Evolutionary conservation across 1,140 invertebrate genomes (phyloP), one percentile per base, ranked within the genome.

Genomic region (Pogonognathellus flavescens): DNA sequence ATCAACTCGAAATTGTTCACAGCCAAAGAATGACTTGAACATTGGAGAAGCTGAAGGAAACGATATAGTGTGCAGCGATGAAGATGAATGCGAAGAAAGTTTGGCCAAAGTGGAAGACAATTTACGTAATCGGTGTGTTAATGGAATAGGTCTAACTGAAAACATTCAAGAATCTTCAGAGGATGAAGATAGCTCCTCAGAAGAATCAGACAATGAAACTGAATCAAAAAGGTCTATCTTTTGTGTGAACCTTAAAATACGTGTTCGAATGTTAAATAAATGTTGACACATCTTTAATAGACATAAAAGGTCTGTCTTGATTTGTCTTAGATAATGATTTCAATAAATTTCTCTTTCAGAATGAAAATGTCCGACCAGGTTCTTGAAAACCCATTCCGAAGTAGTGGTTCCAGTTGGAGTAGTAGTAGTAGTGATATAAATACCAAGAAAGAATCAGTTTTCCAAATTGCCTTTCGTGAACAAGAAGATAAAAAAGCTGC

Each of bases 381-480:
- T n/a, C 18, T 80, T 11, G 72, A 80, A 7, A 80, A 80, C n/a
- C 72, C 72, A 50, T 80, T 80, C 25, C 72, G 72, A 5, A n/a
- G n/a, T 18, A 16, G 6, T 18, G 41, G 72, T 50, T 4, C 1
- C 3, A n/a, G n/a, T n/a, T n/a, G n/a, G n/a, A n/a, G n/a, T n/a
- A 13, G 3, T n/a, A n/a, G 10, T 13, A 9, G 5, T 9, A 20
- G 13, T 25, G 60, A 13, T 1, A 22, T 4, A 4, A 31, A 49
- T n/a, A 5, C 13, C 4, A 25, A 82, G 52, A 25, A 86, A 20
- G 84, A 87, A 1, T 87, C 87, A 14, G 87, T 87, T 16, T 87
- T 87, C 66, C 52, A 81, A 82, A 85, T 86, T 20, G 66, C 70
- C 7, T 85, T 88, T 66, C 49, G 80, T 13, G 87, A 88, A 25